A percentile compares a stretch with the other conserved stretches of the same genome.
Evolutionary conservation across 2,113 vertebrate species (phyloP).

Genomic region (Mystacornis crossleyi): DNA sequence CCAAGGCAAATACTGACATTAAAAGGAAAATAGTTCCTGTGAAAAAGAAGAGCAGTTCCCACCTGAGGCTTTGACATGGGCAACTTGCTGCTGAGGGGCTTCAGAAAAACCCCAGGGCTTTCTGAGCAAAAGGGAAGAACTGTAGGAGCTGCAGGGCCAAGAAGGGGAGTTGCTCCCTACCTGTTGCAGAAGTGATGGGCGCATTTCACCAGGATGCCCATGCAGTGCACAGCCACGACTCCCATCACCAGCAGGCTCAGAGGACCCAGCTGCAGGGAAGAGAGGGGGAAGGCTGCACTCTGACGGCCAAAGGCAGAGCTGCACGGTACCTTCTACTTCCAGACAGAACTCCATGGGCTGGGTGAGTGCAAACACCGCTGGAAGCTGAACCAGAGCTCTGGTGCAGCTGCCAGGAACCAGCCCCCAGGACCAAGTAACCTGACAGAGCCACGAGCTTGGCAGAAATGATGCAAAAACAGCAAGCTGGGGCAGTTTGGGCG

Average conservation of each 20-base stretch:
- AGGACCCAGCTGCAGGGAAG: slow-evolving; percentile 84
- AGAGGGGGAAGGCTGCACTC: slow-evolving; percentile 42
- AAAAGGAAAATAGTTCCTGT: not conserved
- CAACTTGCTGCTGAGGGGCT: not conserved
- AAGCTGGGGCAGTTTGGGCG: not conserved
- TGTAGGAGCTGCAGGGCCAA: accelerated
- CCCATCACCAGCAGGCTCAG: slow-evolving; percentile 91
- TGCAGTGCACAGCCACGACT: slow-evolving; percentile 91
- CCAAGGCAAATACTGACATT: not conserved
- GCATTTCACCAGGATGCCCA: slow-evolving; percentile 91
- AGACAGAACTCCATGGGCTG: not conserved
- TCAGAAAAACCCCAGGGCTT: not conserved
- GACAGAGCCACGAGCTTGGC: not conserved
- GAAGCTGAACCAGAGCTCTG: not conserved
- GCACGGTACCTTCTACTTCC: not conserved
- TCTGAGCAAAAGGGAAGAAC: not conserved
- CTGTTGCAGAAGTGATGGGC: slow-evolving; percentile 89
- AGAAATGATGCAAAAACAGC: not conserved
- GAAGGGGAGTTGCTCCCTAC: slow-evolving; percentile 72
- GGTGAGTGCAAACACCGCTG: not conserved
- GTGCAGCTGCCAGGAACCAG: not conserved
- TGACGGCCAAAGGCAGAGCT: slow-evolving; percentile 37
- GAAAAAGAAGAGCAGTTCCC: not conserved
- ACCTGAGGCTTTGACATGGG: accelerated
- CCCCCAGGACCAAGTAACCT: not conserved